phyloP scores from a whole-genome alignment of 1,140 invertebrate genomes.

The Drosophila rufa region DNA sequence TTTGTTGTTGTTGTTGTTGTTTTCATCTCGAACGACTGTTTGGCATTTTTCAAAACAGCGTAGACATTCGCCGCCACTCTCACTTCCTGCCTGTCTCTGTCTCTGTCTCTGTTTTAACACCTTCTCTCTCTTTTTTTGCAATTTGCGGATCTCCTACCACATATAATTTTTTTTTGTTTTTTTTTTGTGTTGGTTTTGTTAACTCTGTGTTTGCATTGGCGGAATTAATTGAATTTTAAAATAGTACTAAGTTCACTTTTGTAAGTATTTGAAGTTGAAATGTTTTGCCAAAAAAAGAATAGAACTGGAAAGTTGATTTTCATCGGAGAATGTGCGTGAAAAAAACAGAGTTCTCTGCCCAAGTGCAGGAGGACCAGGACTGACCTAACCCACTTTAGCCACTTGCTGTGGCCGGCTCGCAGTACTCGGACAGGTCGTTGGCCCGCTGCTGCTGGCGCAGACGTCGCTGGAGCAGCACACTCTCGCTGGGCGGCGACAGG shows the following conservation, averaged over 20 bases:
- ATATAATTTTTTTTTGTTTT: conserved; percentile 35
- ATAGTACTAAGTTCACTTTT: conserved; percentile 13
- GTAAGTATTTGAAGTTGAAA: neutral
- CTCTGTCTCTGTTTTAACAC: conserved; percentile 6
- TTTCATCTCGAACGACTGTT: conserved; percentile 77
- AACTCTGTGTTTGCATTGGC: conserved; percentile 37
- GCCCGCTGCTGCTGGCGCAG: conserved; percentile 65
- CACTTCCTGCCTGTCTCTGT: conserved; percentile 12
- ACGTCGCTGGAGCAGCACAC: conserved; percentile 92
- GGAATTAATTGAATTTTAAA: conserved; percentile 40
- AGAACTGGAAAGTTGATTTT: conserved; percentile 36
- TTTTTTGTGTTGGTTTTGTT: conserved; percentile 10
- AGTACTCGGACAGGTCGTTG: conserved; percentile 68
- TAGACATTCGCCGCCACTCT: conserved; percentile 38
- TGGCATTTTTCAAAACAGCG: conserved; percentile 61
- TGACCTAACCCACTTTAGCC: conserved; percentile 46
- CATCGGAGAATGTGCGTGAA: conserved; percentile 45
- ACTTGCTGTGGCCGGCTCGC: conserved; percentile 78
- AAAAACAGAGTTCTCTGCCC: conserved; percentile 39
- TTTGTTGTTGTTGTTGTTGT: conserved; percentile 49
- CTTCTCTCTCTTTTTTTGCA: conserved; percentile 1
- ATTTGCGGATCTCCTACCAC: conserved; percentile 15
- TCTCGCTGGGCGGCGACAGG: conserved; percentile 94
- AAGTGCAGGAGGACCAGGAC: neutral
- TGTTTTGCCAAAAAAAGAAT: conserved; percentile 19